Base-by-base conservation (phyloP, 2,113 vertebrate species). In the Ramphastos sulfuratus region DNA sequence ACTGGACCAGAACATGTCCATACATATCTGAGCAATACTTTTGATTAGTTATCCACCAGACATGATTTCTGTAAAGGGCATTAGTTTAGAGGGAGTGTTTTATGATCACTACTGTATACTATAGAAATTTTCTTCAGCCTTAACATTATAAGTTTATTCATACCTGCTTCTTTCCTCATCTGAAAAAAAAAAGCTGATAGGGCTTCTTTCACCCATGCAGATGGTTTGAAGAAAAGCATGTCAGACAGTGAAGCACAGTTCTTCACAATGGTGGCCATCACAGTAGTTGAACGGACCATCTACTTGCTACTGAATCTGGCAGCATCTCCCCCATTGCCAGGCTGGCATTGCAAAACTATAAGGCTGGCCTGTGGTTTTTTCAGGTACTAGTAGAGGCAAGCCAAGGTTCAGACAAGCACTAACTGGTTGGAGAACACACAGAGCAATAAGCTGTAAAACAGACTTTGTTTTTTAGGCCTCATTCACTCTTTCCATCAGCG, bases 241-340 rank as follows among this genome's bases (percentile, higher is more conserved):
- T 19, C 56, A 50, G 33, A 58, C 33, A 12, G 35, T 1, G 33
- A 76, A 44, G 52, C 31, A 39, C 15, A 6, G 17, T 15, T 39
- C 44, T 60, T 35, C n/a, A 5, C 15, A 33, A 1, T 2, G 11
- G 15, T 28, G 9, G 5, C 13, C 67, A 48, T 56, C 2, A 0
- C 44, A 24, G 27, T 10, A 11, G 19, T 63, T 25, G 33, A 42
- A 35, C 4, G 15, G 75, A 31, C n/a, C 30, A 42, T 42, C 17
- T 0, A 1, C 48, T 42, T 15, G 16, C 46, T 30, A 16, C 46
- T 1, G 0, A 39, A 60, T 35, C 65, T 23, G 37, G 13, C 37
- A 60, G 28, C 19, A 48, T 4, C 23, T 19, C 28, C 27, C 16
- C 8, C 0, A 0, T 31, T 72, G 44, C 64, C 50, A 30, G 64